A percentile compares a stretch with the other conserved stretches of the same genome.
phyloP scores from a whole-genome alignment of 2,888 invertebrate genomes.

The Amphimallon solstitiale region DNA sequence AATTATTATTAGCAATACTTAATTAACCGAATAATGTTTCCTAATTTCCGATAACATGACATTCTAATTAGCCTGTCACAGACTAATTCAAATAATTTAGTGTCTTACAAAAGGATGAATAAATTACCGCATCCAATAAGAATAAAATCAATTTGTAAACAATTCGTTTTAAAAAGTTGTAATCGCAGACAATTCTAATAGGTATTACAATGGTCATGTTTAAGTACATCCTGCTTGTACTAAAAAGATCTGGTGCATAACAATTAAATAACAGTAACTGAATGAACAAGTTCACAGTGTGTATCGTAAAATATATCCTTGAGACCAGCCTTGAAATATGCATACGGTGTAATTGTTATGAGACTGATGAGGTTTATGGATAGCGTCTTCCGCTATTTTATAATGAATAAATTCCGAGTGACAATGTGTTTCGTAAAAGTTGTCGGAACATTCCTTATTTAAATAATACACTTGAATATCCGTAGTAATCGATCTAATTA shows the following conservation, averaged over 20 bases:
- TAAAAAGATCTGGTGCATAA: constrained; percentile 38
- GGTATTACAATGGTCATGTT: constrained; percentile 30
- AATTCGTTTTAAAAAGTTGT: constrained; percentile 23
- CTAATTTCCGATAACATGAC: not conserved
- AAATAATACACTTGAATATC: no score
- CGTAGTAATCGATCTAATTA: no score
- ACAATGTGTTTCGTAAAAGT: no score
- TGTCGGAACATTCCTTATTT: no score
- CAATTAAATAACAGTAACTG: constrained; percentile 38
- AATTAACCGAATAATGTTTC: not conserved
- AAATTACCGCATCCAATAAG: constrained; percentile 4
- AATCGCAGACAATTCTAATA: constrained; percentile 28
- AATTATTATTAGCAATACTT: no score
- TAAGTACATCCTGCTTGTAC: constrained; percentile 28
- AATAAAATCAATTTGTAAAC: constrained; percentile 27
- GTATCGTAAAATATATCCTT: constrained; percentile 32
- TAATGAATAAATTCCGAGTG: not conserved
- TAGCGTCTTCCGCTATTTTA: constrained; percentile 1
- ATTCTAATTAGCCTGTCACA: not conserved
- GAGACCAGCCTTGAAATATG: constrained; percentile 33
- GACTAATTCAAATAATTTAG: constrained; percentile 14
- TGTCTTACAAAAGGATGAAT: not conserved
- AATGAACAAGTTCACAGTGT: constrained; percentile 25
- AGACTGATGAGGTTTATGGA: not conserved
- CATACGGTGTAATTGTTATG: constrained; percentile 19